These are phyloP conservation scores for Drosophila rellima DNA, from an alignment of 2,888 invertebrate species.

Conservation along the genomic window DNA sequence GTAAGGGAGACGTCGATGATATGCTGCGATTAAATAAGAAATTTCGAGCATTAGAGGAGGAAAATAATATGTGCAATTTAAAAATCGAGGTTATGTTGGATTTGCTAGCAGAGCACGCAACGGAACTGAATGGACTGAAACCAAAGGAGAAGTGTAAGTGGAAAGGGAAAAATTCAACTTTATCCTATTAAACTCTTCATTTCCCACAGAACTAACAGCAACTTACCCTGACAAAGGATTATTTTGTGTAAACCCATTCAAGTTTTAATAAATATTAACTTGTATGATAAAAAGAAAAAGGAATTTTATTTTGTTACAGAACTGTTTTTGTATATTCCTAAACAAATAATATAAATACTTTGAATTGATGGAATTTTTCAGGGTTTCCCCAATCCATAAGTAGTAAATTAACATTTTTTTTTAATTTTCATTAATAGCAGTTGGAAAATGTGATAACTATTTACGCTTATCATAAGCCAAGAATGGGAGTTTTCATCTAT, in stretches of 20 bases:
- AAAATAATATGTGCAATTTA: slow-evolving; percentile 84
- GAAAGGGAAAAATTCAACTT: not conserved
- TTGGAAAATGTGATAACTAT: not conserved
- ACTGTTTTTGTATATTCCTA: not conserved
- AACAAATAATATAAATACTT: too few relatives aligned
- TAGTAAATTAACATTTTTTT: too few relatives aligned
- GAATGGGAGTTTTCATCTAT: not conserved
- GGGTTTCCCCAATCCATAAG: not conserved
- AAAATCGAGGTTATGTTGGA: slow-evolving; percentile 85
- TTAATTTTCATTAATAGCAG: too few relatives aligned
- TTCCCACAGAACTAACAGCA: not conserved
- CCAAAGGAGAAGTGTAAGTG: slow-evolving; percentile 60
- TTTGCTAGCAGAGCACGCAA: slow-evolving; percentile 83
- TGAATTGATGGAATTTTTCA: not conserved
- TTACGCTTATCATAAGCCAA: not conserved
- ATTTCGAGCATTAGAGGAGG: slow-evolving; percentile 82
- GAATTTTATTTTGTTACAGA: not conserved
- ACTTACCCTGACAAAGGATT: not conserved
- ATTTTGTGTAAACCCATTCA: not conserved
- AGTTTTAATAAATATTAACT: not conserved
- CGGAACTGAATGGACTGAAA: slow-evolving; percentile 77
- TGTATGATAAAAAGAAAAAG: not conserved
- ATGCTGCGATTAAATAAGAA: slow-evolving; percentile 79
- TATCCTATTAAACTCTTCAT: not conserved
- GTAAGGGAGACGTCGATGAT: slow-evolving; percentile 81